These are phyloP conservation scores for Andricus grossulariae DNA, from an alignment of 1,140 invertebrate genomes.

Conservation along the genomic window DNA sequence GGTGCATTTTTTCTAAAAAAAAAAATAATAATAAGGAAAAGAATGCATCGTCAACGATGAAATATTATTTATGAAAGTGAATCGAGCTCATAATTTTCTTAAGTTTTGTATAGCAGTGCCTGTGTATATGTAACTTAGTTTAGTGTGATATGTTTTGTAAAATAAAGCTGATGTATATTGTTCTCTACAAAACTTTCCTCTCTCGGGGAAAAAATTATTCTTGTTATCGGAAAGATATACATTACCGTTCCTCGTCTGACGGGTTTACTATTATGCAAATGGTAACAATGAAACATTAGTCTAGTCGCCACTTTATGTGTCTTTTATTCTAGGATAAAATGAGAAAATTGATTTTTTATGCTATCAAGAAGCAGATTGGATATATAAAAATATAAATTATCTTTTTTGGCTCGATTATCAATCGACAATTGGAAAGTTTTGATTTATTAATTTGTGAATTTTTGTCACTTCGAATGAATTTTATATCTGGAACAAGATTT, in stretches of 20 bases:
- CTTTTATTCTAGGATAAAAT: conserved; percentile 19
- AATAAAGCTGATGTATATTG: conserved; percentile 56
- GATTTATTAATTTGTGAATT: too few species aligned
- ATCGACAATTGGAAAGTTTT: too few species aligned
- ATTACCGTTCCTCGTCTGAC: neutral
- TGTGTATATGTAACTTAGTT: conserved; percentile 54
- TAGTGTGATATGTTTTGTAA: conserved; percentile 66
- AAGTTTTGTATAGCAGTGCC: conserved; percentile 53
- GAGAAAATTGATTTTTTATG: conserved; percentile 6
- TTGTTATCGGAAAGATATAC: neutral
- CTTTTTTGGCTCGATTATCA: too few species aligned
- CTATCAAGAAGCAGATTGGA: neutral
- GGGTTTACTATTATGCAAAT: conserved; percentile 15
- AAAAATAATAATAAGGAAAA: conserved; percentile 8
- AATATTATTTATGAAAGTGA: conserved; percentile 47
- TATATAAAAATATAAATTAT: too few species aligned
- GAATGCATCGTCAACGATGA: neutral
- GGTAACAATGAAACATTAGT: neutral
- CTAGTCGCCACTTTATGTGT: conserved; percentile 31
- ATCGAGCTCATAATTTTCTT: conserved; percentile 43
- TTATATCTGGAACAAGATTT: too few species aligned
- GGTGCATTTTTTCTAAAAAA: conserved; percentile 13
- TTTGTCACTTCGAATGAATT: too few species aligned
- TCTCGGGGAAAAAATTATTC: neutral
- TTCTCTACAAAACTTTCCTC: conserved; percentile 21